Evolutionary conservation across 53 echinoderm and acorn worm species (phyloP).

Genomic region (Pentamera pediparva): DNA sequence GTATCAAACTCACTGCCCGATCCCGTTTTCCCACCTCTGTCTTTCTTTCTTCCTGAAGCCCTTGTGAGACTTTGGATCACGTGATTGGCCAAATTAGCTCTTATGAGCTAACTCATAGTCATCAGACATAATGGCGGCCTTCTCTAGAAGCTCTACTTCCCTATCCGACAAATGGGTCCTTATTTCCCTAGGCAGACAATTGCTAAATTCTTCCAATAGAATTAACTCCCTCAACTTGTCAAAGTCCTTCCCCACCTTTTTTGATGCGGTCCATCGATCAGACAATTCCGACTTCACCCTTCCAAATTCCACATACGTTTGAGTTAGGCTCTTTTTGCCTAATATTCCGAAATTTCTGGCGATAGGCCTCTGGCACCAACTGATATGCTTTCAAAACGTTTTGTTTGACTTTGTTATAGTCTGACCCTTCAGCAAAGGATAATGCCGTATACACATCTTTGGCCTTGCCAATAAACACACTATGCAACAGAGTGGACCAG

Average conservation of each 20-base stretch:
- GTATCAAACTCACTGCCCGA: background rate
- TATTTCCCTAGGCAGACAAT: background rate
- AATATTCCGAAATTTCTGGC: slow-evolving; percentile 45
- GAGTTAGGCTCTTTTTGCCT: slow-evolving; percentile 32
- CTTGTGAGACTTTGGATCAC: background rate
- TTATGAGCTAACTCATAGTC: slow-evolving; percentile 49
- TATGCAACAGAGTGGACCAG: slow-evolving; percentile 52
- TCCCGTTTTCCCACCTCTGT: slow-evolving; percentile 2
- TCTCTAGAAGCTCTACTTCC: slow-evolving; percentile 17
- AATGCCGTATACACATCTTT: slow-evolving; percentile 50
- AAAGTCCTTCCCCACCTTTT: slow-evolving; percentile 5
- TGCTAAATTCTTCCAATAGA: slow-evolving; percentile 1
- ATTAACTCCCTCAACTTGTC: background rate
- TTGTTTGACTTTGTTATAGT: slow-evolving; percentile 50
- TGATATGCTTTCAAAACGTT: slow-evolving; percentile 47
- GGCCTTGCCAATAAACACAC: slow-evolving; percentile 46
- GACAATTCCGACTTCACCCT: slow-evolving; percentile 33
- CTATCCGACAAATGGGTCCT: slow-evolving; percentile 44
- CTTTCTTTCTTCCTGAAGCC: background rate
- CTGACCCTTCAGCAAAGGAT: slow-evolving; percentile 34
- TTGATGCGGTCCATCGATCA: slow-evolving; percentile 44
- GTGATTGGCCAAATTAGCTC: slow-evolving; percentile 1
- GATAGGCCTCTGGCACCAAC: slow-evolving; percentile 62
- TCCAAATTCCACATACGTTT: slow-evolving; percentile 57
- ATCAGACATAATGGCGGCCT: slow-evolving; percentile 47